Base-by-base conservation (phyloP, 53 echinoderm and acorn worm species). In the Apostichopus leukothele region DNA sequence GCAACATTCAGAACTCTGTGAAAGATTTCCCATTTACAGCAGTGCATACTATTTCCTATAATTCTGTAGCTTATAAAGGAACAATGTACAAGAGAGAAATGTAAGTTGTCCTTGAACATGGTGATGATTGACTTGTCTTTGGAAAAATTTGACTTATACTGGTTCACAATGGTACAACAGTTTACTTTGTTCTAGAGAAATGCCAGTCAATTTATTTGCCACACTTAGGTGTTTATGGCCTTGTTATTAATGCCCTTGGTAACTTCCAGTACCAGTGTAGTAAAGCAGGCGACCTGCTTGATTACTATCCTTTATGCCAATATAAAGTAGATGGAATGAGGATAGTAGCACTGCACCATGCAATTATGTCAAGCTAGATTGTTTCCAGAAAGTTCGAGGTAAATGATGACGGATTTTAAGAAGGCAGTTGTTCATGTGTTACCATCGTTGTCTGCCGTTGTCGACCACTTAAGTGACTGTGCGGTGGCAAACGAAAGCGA, bases 401-500 rank as follows among this genome's bases (percentile, higher is more conserved):
- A 25, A 25, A 25, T 25, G 25, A 25, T 25, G 25, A 25, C 25
- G 26, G 13, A 66, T 60, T 16, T 86, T 6, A 11, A 86, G 86
- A 86, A 71, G 5, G 86, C 71, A 5, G 51, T 86, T 5, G 6
- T 5, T 4, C 0, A 4, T 21, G 19, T 86, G 52, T 51, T 86
- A 27, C 71, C 86, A 73, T 11, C 66, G 73, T 23, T 71, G 73
- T 21, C 25, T 67, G 22, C 19, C 6, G 10, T 86, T 51, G 71
- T 86, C 13, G 25, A 86, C 5, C 18, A 50, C 9, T n/a, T 68
- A 9, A 75, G 5, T 18, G 86, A 27, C 7, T 73, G 11, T 86
- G 86, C 73, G 12, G 86, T 86, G 7, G 71, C 74, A 86, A 9
- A 5, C 6, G 73, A 86, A 68, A 73, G 22, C 7, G 66, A 86